Evolutionary conservation across 2,113 vertebrate species (phyloP).

Genomic region (Lagopus leucura): DNA sequence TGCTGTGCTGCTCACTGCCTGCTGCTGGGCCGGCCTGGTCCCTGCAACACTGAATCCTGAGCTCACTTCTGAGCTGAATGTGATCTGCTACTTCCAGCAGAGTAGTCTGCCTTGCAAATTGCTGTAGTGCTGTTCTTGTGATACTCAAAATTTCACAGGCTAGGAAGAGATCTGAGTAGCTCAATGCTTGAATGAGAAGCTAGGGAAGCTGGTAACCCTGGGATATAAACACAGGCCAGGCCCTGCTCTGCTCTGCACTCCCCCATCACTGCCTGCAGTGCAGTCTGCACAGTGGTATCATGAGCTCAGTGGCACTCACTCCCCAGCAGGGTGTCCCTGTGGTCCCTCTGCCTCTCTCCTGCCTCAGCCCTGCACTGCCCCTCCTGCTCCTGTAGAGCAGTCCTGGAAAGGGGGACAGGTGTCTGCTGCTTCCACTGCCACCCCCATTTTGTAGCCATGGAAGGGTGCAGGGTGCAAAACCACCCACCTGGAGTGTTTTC

Average conservation of each 20-base stretch:
- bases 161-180: background rate
- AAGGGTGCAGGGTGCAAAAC: background rate
- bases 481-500: background rate
- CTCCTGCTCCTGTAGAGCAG: background rate
- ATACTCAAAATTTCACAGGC: accelerated
- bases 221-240: background rate
- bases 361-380: background rate
- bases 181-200: background rate
- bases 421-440: background rate
- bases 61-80: background rate
- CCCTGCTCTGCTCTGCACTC: background rate
- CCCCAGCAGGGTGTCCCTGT: background rate
- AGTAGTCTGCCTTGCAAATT: background rate
- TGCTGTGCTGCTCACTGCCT: background rate
- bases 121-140: background rate
- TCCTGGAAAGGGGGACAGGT: background rate
- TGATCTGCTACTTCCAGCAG: background rate
- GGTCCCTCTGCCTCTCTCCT: background rate
- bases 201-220: background rate
- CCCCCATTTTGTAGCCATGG: background rate
- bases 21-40: background rate
- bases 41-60: background rate
- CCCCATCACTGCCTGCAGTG: background rate
- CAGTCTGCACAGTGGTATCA: background rate
- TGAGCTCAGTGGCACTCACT: background rate